Evolutionary conservation across 2,888 invertebrate species (phyloP).

Genomic region (Agrotis ipsilon): DNA sequence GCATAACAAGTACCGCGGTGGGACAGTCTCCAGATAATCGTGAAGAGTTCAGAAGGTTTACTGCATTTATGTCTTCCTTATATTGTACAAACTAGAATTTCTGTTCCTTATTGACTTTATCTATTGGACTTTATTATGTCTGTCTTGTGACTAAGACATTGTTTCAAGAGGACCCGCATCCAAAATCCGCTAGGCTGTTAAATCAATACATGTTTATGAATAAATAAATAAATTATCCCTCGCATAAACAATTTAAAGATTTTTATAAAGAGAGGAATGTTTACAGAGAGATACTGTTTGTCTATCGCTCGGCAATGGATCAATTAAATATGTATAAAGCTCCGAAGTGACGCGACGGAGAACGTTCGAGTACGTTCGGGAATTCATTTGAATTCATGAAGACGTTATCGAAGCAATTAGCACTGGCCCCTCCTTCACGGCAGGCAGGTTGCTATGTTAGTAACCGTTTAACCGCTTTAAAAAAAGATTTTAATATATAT

Average conservation of each 20-base stretch:
- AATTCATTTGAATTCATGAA: conserved; percentile 81
- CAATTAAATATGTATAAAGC: conserved; percentile 66
- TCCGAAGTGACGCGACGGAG: conserved; percentile 34
- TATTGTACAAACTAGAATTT: neutral
- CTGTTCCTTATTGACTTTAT: neutral
- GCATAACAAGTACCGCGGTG: neutral
- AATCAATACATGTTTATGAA: no score
- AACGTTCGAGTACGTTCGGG: conserved; percentile 50
- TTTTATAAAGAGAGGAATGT: conserved; percentile 8
- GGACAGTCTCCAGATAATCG: neutral
- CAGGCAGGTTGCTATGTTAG: neutral
- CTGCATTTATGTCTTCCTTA: neutral
- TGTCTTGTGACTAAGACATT: neutral
- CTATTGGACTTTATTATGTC: neutral
- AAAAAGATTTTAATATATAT: no score
- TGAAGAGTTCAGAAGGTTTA: conserved; percentile 6
- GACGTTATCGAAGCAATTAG: conserved; percentile 77
- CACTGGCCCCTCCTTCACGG: conserved; percentile 27
- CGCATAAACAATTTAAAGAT: conserved; percentile 2
- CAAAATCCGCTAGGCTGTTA: no score
- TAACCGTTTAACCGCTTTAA: no score
- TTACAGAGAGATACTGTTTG: neutral
- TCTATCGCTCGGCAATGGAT: conserved; percentile 18
- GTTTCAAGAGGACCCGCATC: neutral
- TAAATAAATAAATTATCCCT: neutral